Percentiles rank a stretch among this genome's conserved stretches.
Evolutionary conservation across 2,888 invertebrate species (phyloP).

Genomic region (Athetis lepigone): DNA sequence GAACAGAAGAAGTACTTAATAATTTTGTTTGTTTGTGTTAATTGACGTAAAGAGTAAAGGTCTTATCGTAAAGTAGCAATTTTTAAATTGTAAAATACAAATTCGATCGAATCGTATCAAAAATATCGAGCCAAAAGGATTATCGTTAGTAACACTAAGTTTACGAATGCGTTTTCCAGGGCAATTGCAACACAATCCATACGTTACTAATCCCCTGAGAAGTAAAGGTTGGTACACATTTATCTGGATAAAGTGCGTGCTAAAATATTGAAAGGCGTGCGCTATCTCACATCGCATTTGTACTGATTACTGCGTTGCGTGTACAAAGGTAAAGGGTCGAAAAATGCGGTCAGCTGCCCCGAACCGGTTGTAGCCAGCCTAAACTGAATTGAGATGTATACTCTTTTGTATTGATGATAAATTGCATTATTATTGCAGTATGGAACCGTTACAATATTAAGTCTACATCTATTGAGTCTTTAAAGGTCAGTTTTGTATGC

Average conservation of each 20-base stretch:
- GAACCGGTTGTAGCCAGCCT: constrained; percentile 48
- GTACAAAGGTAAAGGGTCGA: constrained; percentile 72
- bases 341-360: constrained; percentile 60
- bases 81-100: neutral
- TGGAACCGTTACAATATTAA: constrained; percentile 32
- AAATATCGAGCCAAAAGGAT: constrained; percentile 50
- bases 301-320: constrained; percentile 82
- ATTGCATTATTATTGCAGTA: constrained; percentile 39
- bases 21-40: too few relatives aligned
- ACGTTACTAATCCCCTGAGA: constrained; percentile 72
- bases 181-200: constrained; percentile 64
- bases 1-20: too few relatives aligned
- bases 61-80: neutral
- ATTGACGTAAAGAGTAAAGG: neutral
- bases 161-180: constrained; percentile 53
- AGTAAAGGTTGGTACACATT: constrained; percentile 81
- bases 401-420: constrained; percentile 48
- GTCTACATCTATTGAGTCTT: constrained; percentile 23
- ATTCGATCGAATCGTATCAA: constrained; percentile 2
- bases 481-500: constrained; percentile 32
- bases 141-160: constrained; percentile 57
- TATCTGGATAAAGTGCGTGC: constrained; percentile 85
- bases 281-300: constrained; percentile 85
- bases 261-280: constrained; percentile 86
- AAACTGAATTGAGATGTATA: constrained; percentile 60